Evolutionary conservation across 2,113 vertebrate genomes (phyloP).

Genomic region (Petrocephalus zakoni): DNA sequence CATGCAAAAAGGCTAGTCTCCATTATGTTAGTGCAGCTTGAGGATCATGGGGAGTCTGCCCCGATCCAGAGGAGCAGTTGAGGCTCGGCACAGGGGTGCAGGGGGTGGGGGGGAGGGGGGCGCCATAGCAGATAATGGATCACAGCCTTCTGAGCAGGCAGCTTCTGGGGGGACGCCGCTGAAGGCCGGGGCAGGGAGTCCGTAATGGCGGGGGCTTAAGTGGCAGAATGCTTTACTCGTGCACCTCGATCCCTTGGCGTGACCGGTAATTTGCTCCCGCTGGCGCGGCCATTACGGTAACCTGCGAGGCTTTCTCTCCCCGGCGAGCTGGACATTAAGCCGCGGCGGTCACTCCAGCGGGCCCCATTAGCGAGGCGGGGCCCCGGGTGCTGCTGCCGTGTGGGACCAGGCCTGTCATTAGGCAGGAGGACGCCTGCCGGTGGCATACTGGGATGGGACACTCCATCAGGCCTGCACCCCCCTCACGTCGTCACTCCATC

Average conservation of each 20-base stretch:
- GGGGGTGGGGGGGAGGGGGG: not conserved
- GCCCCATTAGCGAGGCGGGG: conserved; percentile 77
- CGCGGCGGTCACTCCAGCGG: conserved; percentile 72
- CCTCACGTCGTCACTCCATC: not conserved
- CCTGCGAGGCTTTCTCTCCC: conserved; percentile 79
- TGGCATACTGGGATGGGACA: not conserved
- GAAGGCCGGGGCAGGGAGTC: conserved; percentile 1
- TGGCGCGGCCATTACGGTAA: conserved; percentile 80
- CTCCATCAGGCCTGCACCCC: not conserved
- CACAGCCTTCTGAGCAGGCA: conserved; percentile 2
- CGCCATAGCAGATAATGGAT: not conserved
- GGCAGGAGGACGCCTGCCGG: conserved; percentile 52
- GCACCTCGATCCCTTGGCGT: conserved; percentile 51
- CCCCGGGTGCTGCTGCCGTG: conserved; percentile 70
- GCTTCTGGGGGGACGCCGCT: not conserved
- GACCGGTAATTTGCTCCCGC: conserved; percentile 81
- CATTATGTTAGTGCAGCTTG: not conserved
- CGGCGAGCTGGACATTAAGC: conserved; percentile 79
- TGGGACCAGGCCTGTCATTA: conserved; percentile 77
- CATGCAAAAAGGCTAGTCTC: not conserved
- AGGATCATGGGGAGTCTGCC: not conserved
- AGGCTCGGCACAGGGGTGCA: not conserved
- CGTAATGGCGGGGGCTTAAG: conserved; percentile 26
- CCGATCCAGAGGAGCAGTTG: not conserved
- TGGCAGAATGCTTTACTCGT: not conserved